A percentile compares a stretch with the other conserved stretches of the same genome.
phyloP scores from a whole-genome alignment of 2,797 vertebrate genomes.

The Brachymystax lenok region DNA sequence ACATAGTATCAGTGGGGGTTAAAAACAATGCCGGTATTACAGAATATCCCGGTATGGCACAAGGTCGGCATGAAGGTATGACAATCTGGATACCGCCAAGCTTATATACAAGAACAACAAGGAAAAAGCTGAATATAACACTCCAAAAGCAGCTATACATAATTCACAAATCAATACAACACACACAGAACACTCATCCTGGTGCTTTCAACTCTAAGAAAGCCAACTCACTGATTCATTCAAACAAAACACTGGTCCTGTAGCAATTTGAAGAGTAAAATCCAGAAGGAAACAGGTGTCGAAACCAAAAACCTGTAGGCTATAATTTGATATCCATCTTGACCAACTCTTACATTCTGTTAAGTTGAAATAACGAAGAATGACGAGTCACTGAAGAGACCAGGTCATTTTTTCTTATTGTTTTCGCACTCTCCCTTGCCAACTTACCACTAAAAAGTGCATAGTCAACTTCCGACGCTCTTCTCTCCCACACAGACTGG shows the following conservation, averaged over 20 bases:
- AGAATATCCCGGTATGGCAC: too few species aligned
- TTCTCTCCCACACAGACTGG: conserved; percentile 25
- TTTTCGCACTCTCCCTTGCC: conserved; percentile 13
- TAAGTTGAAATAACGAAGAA: neutral
- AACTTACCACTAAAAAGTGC: conserved; percentile 35
- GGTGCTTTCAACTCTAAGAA: conserved; percentile 4
- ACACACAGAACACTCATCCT: conserved; percentile 15
- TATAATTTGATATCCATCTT: neutral
- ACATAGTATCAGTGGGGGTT: too few species aligned
- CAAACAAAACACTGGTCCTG: conserved; percentile 24
- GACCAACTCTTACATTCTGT: neutral
- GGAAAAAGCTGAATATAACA: neutral
- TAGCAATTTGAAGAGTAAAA: neutral
- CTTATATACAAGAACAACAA: neutral
- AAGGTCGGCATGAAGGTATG: neutral
- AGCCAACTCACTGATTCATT: conserved; percentile 36
- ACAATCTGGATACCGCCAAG: too few species aligned
- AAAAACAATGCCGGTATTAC: too few species aligned
- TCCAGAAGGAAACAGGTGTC: neutral
- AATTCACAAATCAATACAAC: neutral
- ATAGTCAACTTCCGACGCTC: conserved; percentile 44
- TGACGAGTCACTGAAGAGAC: conserved; percentile 26
- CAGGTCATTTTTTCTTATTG: conserved; percentile 3
- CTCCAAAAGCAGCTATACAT: neutral
- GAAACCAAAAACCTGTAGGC: neutral